These are phyloP conservation scores for Aporophyla lueneburgensis DNA, from an alignment of 2,888 invertebrate species.

Conservation along the genomic window DNA sequence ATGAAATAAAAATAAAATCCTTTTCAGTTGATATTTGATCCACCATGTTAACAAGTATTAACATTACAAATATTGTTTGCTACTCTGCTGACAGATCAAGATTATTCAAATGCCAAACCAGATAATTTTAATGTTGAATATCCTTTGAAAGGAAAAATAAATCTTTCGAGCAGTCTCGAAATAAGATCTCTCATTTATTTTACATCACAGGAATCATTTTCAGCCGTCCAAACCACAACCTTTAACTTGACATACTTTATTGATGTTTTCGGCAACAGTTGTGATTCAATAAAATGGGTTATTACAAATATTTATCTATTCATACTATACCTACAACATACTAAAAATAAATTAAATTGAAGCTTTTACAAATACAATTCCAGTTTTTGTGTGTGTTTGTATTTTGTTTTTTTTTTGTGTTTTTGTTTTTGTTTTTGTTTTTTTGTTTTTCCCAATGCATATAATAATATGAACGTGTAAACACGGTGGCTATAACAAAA, in stretches of 20 bases:
- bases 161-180: constrained; percentile 12
- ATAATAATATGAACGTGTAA: too few species aligned
- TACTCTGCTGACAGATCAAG: neutral
- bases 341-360: too few species aligned
- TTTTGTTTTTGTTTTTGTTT: neutral
- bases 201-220: constrained; percentile 27
- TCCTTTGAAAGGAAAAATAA: constrained; percentile 14
- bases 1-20: too few species aligned
- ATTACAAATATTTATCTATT: neutral
- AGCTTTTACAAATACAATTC: too few species aligned
- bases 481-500: too few species aligned
- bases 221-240: neutral
- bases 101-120: constrained; percentile 12
- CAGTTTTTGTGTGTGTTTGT: too few species aligned
- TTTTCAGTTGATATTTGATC: neutral
- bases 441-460: too few species aligned
- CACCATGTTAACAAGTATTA: neutral
- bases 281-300: neutral
- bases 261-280: constrained; percentile 8
- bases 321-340: too few species aligned
- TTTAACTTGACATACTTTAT: neutral
- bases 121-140: constrained; percentile 16
- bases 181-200: constrained; percentile 23
- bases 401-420: too few species aligned
- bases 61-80: neutral